Conservation (phyloP, 2,888 invertebrate species). For the Acleris literana region DNA sequence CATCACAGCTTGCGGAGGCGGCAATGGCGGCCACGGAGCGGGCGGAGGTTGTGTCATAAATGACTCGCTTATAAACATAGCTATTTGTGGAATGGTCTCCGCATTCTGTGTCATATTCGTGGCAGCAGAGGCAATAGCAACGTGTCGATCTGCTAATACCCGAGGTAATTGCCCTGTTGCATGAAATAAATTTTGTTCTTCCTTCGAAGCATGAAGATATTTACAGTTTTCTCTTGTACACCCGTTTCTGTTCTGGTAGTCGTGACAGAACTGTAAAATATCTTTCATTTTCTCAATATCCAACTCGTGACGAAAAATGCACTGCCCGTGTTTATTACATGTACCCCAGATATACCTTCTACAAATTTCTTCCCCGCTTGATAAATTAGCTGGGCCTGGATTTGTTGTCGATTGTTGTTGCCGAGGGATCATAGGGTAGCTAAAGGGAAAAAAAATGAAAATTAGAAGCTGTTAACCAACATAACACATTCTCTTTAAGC, state of each 20-base stretch:
- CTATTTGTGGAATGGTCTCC: constrained; percentile 50
- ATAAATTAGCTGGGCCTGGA: constrained; percentile 44
- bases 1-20: constrained; percentile 48
- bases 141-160: constrained; percentile 62
- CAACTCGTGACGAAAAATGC: constrained; percentile 63
- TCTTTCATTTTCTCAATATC: constrained; percentile 65
- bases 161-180: constrained; percentile 59
- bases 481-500: too few species aligned
- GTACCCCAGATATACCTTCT: constrained; percentile 70
- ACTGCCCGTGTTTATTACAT: constrained; percentile 61
- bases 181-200: constrained; percentile 64
- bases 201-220: constrained; percentile 64
- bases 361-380: constrained; percentile 53
- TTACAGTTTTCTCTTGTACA: constrained; percentile 64
- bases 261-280: constrained; percentile 69
- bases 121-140: constrained; percentile 48
- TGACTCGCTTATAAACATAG: constrained; percentile 46
- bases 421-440: constrained; percentile 35
- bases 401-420: constrained; percentile 49
- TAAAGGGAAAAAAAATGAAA: background rate
- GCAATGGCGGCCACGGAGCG: constrained; percentile 48
- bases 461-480: too few species aligned
- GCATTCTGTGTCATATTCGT: constrained; percentile 33
- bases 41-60: constrained; percentile 45
- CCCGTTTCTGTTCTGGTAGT: constrained; percentile 67